Base-by-base conservation (phyloP, 2,113 vertebrate genomes). In the Chitala chitala region DNA sequence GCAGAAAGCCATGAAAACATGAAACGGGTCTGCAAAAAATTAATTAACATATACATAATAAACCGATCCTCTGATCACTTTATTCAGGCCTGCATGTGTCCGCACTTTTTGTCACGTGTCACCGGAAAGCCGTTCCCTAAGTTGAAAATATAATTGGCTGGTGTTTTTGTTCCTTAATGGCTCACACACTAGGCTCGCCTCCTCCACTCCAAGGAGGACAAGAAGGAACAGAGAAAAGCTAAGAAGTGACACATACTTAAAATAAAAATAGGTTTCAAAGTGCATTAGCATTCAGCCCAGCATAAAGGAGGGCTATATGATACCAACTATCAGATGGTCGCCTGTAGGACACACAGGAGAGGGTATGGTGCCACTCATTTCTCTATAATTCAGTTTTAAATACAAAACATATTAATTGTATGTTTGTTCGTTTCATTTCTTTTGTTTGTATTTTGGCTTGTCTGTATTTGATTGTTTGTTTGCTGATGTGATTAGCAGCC, bases 111-210 rank as follows among this genome's bases (percentile, higher is more conserved):
- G 17, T 63, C 5, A 6, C 12, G 44, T 36, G 29, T 38, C 5
- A 15, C 29, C 38, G 31, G 13, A 9, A 1, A n/a, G 59, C 59
- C 29, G 33, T 63, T 63, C 38, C 36, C 59, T 63, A 63, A 63
- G 38, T 38, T 63, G 31, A 63, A 63, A 63, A 63, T 63, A 63
- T 63, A 63, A 63, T 63, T 63, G 59, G 33, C 38, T 33, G 13
- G 33, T 63, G 17, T 63, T 63, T 63, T 63, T 38, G 59, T 15
- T 1, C 33, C 17, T 38, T 33, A 33, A 33, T 36, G 59, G 59
- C 15, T 63, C 38, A 36, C 33, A 63, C 59, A 29, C 38, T 36
- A 29, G 3, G 5, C 59, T 36, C 31, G 15, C 59, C 29, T 63
- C 59, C 31, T 29, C 20, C 17, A 20, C 31, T 15, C 38, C 59